These are phyloP conservation scores for Zingel zingel DNA, from an alignment of 2,113 vertebrate genomes.

Conservation along the genomic window DNA sequence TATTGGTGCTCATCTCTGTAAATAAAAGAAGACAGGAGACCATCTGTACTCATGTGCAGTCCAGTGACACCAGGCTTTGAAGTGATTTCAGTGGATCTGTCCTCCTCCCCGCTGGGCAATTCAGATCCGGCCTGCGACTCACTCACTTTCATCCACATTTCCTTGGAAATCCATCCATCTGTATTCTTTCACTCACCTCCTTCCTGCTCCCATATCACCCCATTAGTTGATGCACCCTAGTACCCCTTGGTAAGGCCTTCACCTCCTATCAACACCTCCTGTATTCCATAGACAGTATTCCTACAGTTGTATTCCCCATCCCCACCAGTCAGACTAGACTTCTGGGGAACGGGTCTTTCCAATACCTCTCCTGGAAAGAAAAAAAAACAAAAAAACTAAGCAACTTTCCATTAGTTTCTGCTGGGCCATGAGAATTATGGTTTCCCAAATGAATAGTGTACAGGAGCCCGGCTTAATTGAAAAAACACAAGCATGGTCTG, in stretches of 20 bases:
- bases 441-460: constrained; percentile 86
- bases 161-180: constrained; percentile 79
- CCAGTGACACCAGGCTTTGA: constrained; percentile 86
- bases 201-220: constrained; percentile 59
- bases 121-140: constrained; percentile 74
- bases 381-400: constrained; percentile 76
- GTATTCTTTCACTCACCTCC: constrained; percentile 66
- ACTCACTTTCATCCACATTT: constrained; percentile 78
- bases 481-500: constrained; percentile 86
- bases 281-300: constrained; percentile 44
- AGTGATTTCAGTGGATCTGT: constrained; percentile 80
- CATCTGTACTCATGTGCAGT: constrained; percentile 82
- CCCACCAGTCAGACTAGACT: constrained; percentile 59
- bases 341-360: constrained; percentile 73
- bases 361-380: constrained; percentile 74
- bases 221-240: constrained; percentile 49
- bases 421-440: constrained; percentile 85
- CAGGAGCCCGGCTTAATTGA: constrained; percentile 85
- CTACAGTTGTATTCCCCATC: constrained; percentile 57
- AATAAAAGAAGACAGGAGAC: constrained; percentile 81
- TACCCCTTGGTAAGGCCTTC: constrained; percentile 44
- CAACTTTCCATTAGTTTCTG: constrained; percentile 87
- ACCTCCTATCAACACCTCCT: constrained; percentile 59
- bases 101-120: constrained; percentile 75
- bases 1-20: constrained; percentile 81